Evolutionary conservation across 1,140 invertebrate species (phyloP).

Genomic region (Vanessa tameamea): DNA sequence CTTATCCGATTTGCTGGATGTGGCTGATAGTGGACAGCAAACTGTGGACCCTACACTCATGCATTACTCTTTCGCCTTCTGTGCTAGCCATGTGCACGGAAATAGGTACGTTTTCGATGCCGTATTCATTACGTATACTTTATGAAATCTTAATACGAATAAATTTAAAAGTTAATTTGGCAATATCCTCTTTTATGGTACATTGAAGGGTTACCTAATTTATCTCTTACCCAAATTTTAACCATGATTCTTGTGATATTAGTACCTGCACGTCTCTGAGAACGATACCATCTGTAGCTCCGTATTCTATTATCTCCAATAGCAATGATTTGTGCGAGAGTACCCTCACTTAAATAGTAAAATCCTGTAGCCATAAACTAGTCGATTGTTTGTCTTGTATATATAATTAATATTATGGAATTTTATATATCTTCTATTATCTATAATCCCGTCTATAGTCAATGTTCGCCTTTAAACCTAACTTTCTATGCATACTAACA

Average conservation of each 20-base stretch:
- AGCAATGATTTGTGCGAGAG: too few relatives aligned
- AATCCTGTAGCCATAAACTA: too few relatives aligned
- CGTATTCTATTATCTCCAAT: too few relatives aligned
- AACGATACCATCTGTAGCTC: too few relatives aligned
- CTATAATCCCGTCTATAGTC: conserved; percentile 19
- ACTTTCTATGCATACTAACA: conserved; percentile 60
- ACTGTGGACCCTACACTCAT: conserved; percentile 99
- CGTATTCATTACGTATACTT: background rate
- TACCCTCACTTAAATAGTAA: too few relatives aligned
- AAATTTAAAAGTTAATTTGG: too few relatives aligned
- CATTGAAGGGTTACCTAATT: too few relatives aligned
- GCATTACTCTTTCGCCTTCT: conserved; percentile 99
- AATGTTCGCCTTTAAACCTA: conserved; percentile 59
- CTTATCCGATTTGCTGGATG: conserved; percentile 96
- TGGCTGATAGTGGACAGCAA: conserved; percentile 93
- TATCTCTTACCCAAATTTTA: too few relatives aligned
- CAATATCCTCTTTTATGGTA: too few relatives aligned
- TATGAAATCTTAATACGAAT: background rate
- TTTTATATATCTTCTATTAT: background rate
- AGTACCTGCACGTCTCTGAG: too few relatives aligned
- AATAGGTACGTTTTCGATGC: conserved; percentile 86
- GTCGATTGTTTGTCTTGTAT: conserved; percentile 1
- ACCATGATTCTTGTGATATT: too few relatives aligned
- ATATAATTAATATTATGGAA: background rate
- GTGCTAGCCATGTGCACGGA: conserved; percentile 98